These are phyloP conservation scores for Chironomus riparius DNA, from an alignment of 2,888 invertebrate genomes.

Conservation along the genomic window DNA sequence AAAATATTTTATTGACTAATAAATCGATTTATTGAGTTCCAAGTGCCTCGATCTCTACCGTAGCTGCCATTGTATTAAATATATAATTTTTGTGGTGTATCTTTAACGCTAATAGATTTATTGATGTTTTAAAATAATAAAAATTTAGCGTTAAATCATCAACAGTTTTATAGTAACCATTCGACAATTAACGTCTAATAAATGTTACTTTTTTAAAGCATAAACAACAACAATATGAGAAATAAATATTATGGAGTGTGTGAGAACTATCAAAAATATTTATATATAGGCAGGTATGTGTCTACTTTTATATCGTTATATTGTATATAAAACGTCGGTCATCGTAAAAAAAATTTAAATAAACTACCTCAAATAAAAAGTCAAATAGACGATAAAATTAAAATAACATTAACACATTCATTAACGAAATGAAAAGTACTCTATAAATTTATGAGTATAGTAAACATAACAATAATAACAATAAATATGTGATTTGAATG, in stretches of 20 bases:
- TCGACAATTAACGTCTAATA: too few species aligned
- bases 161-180: not conserved
- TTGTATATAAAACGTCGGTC: not conserved
- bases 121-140: not conserved
- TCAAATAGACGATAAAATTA: slow-evolving; percentile 24
- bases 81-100: not conserved
- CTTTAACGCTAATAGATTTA: not conserved
- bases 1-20: too few species aligned
- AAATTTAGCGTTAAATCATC: not conserved
- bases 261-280: slow-evolving; percentile 7
- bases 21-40: not conserved
- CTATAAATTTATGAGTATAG: not conserved
- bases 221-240: not conserved
- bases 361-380: slow-evolving; percentile 22
- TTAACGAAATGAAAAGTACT: slow-evolving; percentile 1
- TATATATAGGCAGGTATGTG: not conserved
- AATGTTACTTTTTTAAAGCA: not conserved
- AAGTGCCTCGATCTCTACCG: not conserved
- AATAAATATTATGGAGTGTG: not conserved
- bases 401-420: slow-evolving; percentile 25
- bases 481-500: too few species aligned
- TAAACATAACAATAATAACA: too few species aligned
- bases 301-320: slow-evolving; percentile 3
- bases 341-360: slow-evolving; percentile 25
- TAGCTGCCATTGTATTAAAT: not conserved